Evolutionary conservation across 2,888 invertebrate species (phyloP), one percentile per base, ranked within the genome.

Genomic region (Caenorhabditis sp.): DNA sequence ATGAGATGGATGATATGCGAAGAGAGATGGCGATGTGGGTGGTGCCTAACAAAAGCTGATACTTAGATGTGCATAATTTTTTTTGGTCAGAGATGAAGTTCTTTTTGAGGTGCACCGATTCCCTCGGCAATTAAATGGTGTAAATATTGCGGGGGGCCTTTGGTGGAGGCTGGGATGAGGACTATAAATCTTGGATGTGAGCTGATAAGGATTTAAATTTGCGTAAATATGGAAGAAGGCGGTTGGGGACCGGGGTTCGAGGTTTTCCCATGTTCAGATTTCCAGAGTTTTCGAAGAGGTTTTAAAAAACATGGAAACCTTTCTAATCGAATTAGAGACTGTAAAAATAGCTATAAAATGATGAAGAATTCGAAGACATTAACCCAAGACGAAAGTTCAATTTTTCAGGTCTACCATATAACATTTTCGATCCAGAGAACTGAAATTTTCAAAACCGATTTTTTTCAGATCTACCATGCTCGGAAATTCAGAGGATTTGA

Each of bases 1-100:
- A 26, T 44, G 70, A 56, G 28, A 69, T 35, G 35, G 24, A 51
- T 49, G 49, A 59, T 70, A 47, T n/a, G n/a, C n/a, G 47, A 6
- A 7, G n/a, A n/a, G 44, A 44, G 49, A 49, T 44, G 35, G 49
- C 41, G 69, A 69, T 41, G 69, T 28, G 70, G 70, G 58, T 70
- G 70, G 70, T 58, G 58, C 58, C 68, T 12, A 51, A 26, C n/a
- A 68, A 26, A 54, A 31, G 47, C 64, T 8, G 19, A 19, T 22
- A 44, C 28, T 8, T n/a, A 28, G 51, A 24, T 24, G 28, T 66
- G 66, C 51, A 66, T 51, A 66, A 51, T 51, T 51, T 66, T 66
- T 24, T 4, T 28, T 7, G 35, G 19, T 28, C 19, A 38, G 31
- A n/a, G n/a, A n/a, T 44, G 44, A 44, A 14, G n/a, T 47, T 44